A percentile compares a stretch with the other conserved stretches of the same genome.
phyloP scores from a whole-genome alignment of 2,797 vertebrate genomes.

The Cirrhinus mrigala region DNA sequence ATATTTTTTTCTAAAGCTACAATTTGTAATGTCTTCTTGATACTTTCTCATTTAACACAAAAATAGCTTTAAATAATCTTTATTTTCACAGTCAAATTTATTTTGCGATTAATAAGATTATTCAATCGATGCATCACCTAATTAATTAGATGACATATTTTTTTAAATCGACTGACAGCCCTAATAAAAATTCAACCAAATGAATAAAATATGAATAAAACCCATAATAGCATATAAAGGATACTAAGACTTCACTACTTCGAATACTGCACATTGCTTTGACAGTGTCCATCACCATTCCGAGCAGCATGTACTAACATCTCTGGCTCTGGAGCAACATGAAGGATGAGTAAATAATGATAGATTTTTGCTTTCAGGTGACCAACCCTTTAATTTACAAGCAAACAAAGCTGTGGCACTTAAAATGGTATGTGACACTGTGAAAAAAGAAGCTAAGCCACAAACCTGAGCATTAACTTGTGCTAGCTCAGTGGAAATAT shows the following conservation, averaged over 20 bases:
- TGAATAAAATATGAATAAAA: neutral
- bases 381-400: neutral
- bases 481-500: conserved; percentile 81
- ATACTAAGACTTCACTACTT: no score
- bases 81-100: no score
- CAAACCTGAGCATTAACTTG: conserved; percentile 66
- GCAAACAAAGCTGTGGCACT: neutral
- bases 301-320: neutral
- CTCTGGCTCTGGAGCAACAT: neutral
- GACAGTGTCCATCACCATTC: neutral
- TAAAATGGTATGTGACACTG: neutral
- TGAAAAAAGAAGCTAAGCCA: neutral
- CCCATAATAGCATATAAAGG: neutral
- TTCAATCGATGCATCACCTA: no score
- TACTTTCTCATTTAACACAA: no score
- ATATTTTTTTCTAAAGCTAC: no score
- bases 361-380: neutral
- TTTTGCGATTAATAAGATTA: no score
- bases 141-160: no score
- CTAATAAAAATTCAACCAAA: neutral
- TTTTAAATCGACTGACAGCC: no score
- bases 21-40: no score
- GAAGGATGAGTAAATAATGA: neutral
- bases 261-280: neutral
- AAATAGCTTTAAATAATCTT: no score